Evolutionary conservation across 2,797 vertebrate genomes (phyloP).

Genomic region (Oreochromis mossambicus): DNA sequence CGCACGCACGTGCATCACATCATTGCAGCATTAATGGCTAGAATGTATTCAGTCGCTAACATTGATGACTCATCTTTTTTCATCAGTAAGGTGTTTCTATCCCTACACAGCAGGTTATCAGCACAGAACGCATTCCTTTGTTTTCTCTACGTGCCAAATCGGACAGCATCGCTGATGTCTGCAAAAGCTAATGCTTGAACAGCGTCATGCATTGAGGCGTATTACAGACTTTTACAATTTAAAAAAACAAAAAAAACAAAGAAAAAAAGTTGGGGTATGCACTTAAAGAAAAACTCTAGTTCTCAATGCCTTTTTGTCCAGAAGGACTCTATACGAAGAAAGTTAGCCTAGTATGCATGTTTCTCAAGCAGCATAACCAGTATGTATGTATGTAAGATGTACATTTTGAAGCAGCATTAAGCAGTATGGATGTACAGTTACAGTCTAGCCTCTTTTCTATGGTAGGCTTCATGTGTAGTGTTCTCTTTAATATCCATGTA

Average conservation of each 20-base stretch:
- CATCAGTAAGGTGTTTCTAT: neutral
- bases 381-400: constrained; percentile 22
- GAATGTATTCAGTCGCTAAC: constrained; percentile 51
- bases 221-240: neutral
- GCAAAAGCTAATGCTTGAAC: constrained; percentile 2
- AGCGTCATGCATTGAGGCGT: constrained; percentile 34
- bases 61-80: constrained; percentile 16
- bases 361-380: constrained; percentile 42
- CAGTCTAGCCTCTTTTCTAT: constrained; percentile 23
- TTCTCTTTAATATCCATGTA: constrained; percentile 45
- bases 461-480: constrained; percentile 8
- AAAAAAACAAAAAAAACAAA: neutral
- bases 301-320: constrained; percentile 61
- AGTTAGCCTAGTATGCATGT: constrained; percentile 61
- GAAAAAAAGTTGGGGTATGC: constrained; percentile 34
- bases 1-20: neutral
- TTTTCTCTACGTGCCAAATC: constrained; percentile 29
- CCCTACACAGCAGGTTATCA: neutral
- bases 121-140: neutral
- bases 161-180: neutral
- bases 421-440: constrained; percentile 21
- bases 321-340: constrained; percentile 27
- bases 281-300: constrained; percentile 45
- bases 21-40: neutral
- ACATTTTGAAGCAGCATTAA: constrained; percentile 30